phyloP scores from a whole-genome alignment of 2,888 invertebrate species.

The Philaethria dido region DNA sequence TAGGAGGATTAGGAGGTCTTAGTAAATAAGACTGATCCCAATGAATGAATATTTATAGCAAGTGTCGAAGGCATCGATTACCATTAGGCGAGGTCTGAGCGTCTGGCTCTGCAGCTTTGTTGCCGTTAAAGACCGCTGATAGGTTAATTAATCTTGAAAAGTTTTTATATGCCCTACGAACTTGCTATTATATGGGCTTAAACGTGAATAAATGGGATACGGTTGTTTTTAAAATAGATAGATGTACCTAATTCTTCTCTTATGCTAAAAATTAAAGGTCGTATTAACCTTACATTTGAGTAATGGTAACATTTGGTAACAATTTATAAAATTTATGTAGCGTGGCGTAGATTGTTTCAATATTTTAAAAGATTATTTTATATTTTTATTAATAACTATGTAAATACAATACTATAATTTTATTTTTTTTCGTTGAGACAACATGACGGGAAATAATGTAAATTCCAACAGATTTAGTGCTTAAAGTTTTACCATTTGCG shows the following conservation, averaged over 20 bases:
- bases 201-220: not conserved
- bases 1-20: slow-evolving; percentile 37
- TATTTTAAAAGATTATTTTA: too few species aligned
- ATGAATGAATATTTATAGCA: slow-evolving; percentile 49
- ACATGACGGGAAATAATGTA: not conserved
- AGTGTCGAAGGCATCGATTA: slow-evolving; percentile 47
- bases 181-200: not conserved
- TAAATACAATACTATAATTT: too few species aligned
- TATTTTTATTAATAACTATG: too few species aligned
- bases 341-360: not conserved
- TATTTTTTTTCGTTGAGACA: too few species aligned
- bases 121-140: slow-evolving; percentile 34
- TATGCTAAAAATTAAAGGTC: too few species aligned
- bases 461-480: slow-evolving; percentile 57
- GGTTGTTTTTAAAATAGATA: not conserved
- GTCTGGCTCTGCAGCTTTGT: slow-evolving; percentile 39
- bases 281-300: too few species aligned
- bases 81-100: slow-evolving; percentile 51
- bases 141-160: slow-evolving; percentile 36
- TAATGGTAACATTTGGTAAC: too few species aligned
- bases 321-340: not conserved
- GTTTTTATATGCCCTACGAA: slow-evolving; percentile 26
- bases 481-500: slow-evolving; percentile 68
- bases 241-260: too few species aligned
- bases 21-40: slow-evolving; percentile 42